phyloP scores from a whole-genome alignment of 2,888 invertebrate species.

The Kryphioiulus occultus region DNA sequence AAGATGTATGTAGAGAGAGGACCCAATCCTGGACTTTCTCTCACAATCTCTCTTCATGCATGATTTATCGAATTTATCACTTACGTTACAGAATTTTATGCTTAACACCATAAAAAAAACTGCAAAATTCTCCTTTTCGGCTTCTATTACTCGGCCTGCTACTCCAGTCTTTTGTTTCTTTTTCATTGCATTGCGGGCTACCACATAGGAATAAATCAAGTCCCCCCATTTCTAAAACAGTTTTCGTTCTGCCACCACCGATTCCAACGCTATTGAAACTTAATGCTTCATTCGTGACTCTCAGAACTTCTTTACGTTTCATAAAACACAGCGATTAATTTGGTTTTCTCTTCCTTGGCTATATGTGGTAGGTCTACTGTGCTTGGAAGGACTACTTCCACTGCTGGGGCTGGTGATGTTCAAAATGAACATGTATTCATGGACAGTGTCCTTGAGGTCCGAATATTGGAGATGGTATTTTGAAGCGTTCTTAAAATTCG shows the following conservation, averaged over 20 bases:
- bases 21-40: neutral
- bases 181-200: neutral
- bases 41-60: neutral
- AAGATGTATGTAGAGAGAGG: neutral
- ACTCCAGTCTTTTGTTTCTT: neutral
- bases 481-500: too few relatives aligned
- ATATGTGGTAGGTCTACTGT: too few relatives aligned
- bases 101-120: neutral
- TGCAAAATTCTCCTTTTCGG: neutral
- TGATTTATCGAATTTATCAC: neutral
- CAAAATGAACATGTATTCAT: too few relatives aligned
- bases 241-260: constrained; percentile 2
- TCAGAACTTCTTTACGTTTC: neutral
- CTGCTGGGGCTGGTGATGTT: too few relatives aligned
- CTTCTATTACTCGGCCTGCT: neutral
- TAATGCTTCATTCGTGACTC: constrained; percentile 11
- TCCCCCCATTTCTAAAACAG: neutral
- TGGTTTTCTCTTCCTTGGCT: neutral
- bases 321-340: neutral
- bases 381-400: too few relatives aligned
- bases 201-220: neutral
- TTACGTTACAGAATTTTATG: neutral
- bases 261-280: constrained; percentile 7
- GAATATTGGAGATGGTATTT: too few relatives aligned
- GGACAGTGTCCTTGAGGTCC: too few relatives aligned